These are phyloP conservation scores for Cryptomyrus ogoouensis DNA, from an alignment of 2,113 vertebrate genomes.

Conservation along the genomic window DNA sequence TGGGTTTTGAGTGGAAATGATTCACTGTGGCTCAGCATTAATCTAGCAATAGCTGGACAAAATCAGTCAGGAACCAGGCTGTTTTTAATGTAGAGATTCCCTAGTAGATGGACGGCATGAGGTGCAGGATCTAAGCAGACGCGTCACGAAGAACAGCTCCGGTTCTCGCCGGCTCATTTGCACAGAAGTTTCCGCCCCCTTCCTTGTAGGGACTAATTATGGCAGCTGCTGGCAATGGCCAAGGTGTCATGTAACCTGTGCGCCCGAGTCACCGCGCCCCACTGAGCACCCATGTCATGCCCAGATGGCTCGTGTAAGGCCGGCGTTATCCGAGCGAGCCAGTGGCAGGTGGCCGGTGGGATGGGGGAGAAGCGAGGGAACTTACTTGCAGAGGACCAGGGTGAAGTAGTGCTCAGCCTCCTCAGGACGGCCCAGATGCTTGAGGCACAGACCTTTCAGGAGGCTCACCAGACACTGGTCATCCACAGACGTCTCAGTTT, in stretches of 20 bases:
- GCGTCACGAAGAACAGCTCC: neutral
- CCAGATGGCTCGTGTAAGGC: neutral
- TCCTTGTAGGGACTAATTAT: neutral
- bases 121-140: neutral
- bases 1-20: neutral
- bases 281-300: neutral
- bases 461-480: slow-evolving; percentile 86
- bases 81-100: neutral
- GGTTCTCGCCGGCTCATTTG: neutral
- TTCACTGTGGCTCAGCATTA: neutral
- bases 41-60: neutral
- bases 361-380: slow-evolving; percentile 8
- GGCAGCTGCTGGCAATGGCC: neutral
- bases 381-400: slow-evolving; percentile 81
- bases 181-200: neutral
- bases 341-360: neutral
- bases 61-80: neutral
- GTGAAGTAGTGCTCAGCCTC: slow-evolving; percentile 89
- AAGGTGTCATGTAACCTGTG: slow-evolving; percentile 10
- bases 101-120: neutral
- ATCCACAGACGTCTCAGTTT: slow-evolving; percentile 74
- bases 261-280: neutral
- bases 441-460: slow-evolving; percentile 87
- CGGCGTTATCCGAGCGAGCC: neutral
- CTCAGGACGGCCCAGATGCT: slow-evolving; percentile 76